Base-by-base conservation (phyloP, 2,888 invertebrate genomes). In the Phlogophora meticulosa region DNA sequence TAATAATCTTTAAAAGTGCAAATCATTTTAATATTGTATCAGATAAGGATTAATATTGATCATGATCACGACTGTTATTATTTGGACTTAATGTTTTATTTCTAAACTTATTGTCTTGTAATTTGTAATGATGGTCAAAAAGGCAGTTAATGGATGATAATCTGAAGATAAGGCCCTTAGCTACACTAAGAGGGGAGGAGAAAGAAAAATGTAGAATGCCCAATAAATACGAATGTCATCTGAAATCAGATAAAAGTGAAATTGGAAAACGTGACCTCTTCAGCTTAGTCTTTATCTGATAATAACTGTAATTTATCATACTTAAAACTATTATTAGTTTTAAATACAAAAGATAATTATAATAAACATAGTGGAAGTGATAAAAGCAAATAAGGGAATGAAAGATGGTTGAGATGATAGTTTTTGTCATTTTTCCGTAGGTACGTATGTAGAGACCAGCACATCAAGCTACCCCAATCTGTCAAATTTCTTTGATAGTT, bases 211-310 rank as follows among this genome's bases (percentile, higher is more conserved):
- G 2, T 22, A n/a, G 15, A 20, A 20, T 28, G 24, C 22, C 32
- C 9, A 63, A 38, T 45, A 45, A 32, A n/a, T 40, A 11, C 7
- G 7, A 67, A 28, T 36, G 17, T 22, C 36, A 46, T 51, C n/a
- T 60, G n/a, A 43, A 43, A 43, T 49, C 13, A n/a, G 42, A 75
- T 52, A 40, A 52, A 36, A 53, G 22, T 75, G n/a, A 73, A 71
- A 69, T 69, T 75, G 52, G 52, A 52, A 75, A 69, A 75, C 71
- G 71, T 75, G 71, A 75, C 70, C 70, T 72, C 52, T 57, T 34
- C 36, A 43, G 49, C 38, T 17, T 7, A 46, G n/a, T 38, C 15
- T 9, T 53, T 57, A 71, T 71, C 75, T 28, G 45, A 55, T 55
- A 38, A 24, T 70, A 32, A 38, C 13, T 49, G 40, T 40, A 4